Evolutionary conservation across 1,140 invertebrate genomes (phyloP), one percentile per base, ranked within the genome.

Genomic region (Pristionchus pacificus): DNA sequence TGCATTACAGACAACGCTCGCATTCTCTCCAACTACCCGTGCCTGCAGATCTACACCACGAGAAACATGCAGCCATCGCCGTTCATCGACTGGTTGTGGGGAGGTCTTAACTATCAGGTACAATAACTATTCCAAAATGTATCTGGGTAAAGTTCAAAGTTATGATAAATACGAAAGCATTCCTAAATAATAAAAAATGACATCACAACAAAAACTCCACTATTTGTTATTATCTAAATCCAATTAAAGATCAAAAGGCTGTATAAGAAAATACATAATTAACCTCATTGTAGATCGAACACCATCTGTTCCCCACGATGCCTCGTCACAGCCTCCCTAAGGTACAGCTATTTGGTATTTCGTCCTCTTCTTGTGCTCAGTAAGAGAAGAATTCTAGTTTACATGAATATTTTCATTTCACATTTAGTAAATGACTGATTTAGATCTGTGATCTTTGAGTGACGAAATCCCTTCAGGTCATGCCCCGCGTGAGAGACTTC

Each of bases 71-170:
- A 74, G 2, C 79, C 84, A 2, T 83, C 79, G 27, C 59, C 60
- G 29, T 71, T 84, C 38, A 78, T 84, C 60, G 83, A 84, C 65
- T 85, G 84, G 81, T 75, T 85, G 14, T 84, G 83, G 80, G 83
- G 83, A 31, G 83, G 83, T 31, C 74, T 84, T 10, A 84, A 84
- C 76, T 85, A 84, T 61, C 83, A 70, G 68, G 68, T 64, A 69
- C 31, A 24, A 24, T 57, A 19, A 57, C 24, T 57, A 19, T 57
- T 19, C 24, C 55, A 57, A 19, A 19, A 19, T 24, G 19, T 57
- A 19, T 19, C 24, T 19, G 55, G 24, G 55, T 0, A 57, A 29
- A n/a, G 25, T n/a, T 62, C 13, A 14, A 57, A 57, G 13, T 14
- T 57, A 14, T 57, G 13, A 57, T 13, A 14, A 14, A 13, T 57